These are phyloP conservation scores for Cryptomyrus ogoouensis DNA, from an alignment of 2,113 vertebrate genomes.

Conservation along the genomic window DNA sequence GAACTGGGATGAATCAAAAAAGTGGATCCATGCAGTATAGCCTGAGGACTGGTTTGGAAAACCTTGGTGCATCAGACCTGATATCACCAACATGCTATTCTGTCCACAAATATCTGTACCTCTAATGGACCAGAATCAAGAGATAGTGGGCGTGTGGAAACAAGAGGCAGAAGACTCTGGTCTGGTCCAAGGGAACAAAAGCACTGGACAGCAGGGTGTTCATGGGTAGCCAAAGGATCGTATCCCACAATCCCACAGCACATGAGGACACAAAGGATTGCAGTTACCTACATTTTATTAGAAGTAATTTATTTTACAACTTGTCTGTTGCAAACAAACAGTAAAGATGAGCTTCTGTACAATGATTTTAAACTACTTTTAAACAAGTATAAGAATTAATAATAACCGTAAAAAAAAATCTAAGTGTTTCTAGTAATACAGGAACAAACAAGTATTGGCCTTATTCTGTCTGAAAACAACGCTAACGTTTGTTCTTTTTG, in stretches of 20 bases:
- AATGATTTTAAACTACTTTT: slow-evolving; percentile 66
- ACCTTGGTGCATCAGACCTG: not conserved
- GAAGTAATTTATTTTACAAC: slow-evolving; percentile 67
- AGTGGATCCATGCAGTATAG: not conserved
- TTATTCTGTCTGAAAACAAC: slow-evolving; percentile 57
- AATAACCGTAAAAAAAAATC: slow-evolving; percentile 54
- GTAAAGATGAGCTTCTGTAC: slow-evolving; percentile 59
- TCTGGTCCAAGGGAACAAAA: not conserved
- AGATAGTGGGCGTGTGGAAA: not conserved
- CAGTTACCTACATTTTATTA: slow-evolving; percentile 66
- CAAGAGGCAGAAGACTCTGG: not conserved
- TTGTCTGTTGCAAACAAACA: slow-evolving; percentile 57
- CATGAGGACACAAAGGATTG: slow-evolving; percentile 43
- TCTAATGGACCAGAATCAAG: not conserved
- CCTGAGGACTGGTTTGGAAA: not conserved
- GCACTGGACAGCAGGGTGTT: not conserved
- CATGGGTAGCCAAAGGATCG: not conserved
- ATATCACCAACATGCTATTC: not conserved
- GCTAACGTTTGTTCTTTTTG: slow-evolving; percentile 58
- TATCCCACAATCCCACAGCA: not conserved
- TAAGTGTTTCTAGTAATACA: slow-evolving; percentile 58
- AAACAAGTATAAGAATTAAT: slow-evolving; percentile 64
- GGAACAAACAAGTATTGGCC: slow-evolving; percentile 53
- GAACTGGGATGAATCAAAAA: not conserved
- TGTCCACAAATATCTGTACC: not conserved